Evolutionary conservation across 2,797 vertebrate genomes (phyloP).

Genomic region (Chlorospingus flavigularis): DNA sequence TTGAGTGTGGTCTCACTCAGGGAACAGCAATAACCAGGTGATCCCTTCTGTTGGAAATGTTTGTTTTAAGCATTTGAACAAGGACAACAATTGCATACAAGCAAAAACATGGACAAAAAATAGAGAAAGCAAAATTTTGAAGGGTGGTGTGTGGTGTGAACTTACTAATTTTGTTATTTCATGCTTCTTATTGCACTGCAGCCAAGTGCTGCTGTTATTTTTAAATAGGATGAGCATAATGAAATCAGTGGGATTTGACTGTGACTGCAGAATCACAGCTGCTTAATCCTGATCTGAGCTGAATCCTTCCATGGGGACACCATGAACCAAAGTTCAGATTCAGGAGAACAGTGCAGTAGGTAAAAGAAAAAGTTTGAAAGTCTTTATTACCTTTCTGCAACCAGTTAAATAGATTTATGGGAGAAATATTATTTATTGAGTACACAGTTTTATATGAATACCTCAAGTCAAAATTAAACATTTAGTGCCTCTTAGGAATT

Average conservation of each 20-base stretch:
- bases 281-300: neutral
- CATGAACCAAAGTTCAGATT: neutral
- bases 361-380: neutral
- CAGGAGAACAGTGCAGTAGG: neutral
- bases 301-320: neutral
- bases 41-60: neutral
- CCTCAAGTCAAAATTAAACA: neutral
- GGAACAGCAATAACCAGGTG: neutral
- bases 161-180: neutral
- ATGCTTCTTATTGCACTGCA: neutral
- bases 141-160: neutral
- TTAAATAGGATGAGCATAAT: accelerated
- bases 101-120: accelerated
- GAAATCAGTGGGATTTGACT: neutral
- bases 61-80: neutral
- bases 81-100: accelerated
- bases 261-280: neutral
- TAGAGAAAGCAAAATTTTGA: neutral
- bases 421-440: neutral
- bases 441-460: neutral
- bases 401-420: neutral
- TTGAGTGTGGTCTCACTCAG: neutral
- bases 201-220: neutral
- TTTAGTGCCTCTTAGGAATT: neutral
- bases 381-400: neutral